Evolutionary conservation across 2,113 vertebrate species (phyloP).

Genomic region (Xiphorhynchus elegans): DNA sequence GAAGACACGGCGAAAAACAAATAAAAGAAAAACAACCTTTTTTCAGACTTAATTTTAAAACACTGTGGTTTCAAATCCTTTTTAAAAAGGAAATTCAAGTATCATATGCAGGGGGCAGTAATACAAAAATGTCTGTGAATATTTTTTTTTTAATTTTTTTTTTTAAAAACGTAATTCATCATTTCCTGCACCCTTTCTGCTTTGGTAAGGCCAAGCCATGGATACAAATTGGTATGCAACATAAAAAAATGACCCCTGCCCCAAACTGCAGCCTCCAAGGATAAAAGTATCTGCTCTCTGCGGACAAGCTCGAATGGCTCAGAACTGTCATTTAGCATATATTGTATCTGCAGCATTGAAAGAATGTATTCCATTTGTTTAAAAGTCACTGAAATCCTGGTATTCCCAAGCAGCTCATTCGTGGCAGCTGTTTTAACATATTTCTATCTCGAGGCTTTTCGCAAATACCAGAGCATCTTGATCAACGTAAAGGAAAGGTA

Average conservation of each 20-base stretch:
- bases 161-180: conserved; percentile 66
- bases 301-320: conserved; percentile 45
- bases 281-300: conserved; percentile 43
- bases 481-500: conserved; percentile 53
- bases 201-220: conserved; percentile 82
- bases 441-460: conserved; percentile 22
- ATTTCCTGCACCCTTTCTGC: conserved; percentile 73
- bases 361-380: conserved; percentile 10
- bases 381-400: conserved; percentile 42
- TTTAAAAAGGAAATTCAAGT: conserved; percentile 82
- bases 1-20: conserved; percentile 72
- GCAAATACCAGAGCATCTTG: conserved; percentile 52
- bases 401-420: not conserved
- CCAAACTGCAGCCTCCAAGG: conserved; percentile 42
- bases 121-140: conserved; percentile 74
- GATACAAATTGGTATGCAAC: conserved; percentile 69
- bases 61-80: conserved; percentile 81
- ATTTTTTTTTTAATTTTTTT: not conserved
- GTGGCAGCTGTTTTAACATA: conserved; percentile 10
- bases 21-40: conserved; percentile 60
- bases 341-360: conserved; percentile 60
- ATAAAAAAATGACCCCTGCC: conserved; percentile 63
- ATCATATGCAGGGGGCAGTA: conserved; percentile 72
- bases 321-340: conserved; percentile 46
- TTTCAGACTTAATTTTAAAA: conserved; percentile 76